phyloP scores from a whole-genome alignment of 2,888 invertebrate genomes.

The Corythucha ciliata region DNA sequence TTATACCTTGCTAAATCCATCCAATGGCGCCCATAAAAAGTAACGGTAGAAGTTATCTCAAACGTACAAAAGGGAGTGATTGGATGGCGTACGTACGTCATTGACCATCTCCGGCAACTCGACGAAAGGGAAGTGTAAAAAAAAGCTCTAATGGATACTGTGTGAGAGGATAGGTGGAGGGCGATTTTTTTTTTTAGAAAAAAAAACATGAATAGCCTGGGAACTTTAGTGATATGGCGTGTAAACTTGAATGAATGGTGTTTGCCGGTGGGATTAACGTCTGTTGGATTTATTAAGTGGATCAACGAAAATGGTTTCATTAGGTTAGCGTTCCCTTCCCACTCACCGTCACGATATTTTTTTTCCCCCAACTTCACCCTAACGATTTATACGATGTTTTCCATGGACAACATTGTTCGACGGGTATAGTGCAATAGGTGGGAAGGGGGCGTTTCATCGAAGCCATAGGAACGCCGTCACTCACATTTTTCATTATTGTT shows the following conservation, averaged over 20 bases:
- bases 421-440: no score
- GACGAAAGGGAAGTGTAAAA: conserved; percentile 6
- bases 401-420: neutral
- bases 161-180: no score
- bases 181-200: no score
- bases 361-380: neutral
- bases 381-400: neutral
- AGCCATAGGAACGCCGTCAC: conserved; percentile 2
- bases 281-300: no score
- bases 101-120: neutral
- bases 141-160: conserved; percentile 16
- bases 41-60: conserved; percentile 26
- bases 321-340: conserved; percentile 8
- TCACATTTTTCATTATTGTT: conserved; percentile 29
- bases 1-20: conserved; percentile 28
- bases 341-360: conserved; percentile 10
- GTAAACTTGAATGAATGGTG: conserved; percentile 23
- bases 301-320: conserved; percentile 28
- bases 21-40: conserved; percentile 26
- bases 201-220: no score
- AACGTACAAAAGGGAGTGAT: conserved; percentile 27
- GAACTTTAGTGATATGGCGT: no score
- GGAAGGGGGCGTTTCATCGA: no score
- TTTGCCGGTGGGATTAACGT: no score
- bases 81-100: conserved; percentile 23